Base-by-base conservation (phyloP, 1,140 invertebrate species). In the Drosophila suzukii region DNA sequence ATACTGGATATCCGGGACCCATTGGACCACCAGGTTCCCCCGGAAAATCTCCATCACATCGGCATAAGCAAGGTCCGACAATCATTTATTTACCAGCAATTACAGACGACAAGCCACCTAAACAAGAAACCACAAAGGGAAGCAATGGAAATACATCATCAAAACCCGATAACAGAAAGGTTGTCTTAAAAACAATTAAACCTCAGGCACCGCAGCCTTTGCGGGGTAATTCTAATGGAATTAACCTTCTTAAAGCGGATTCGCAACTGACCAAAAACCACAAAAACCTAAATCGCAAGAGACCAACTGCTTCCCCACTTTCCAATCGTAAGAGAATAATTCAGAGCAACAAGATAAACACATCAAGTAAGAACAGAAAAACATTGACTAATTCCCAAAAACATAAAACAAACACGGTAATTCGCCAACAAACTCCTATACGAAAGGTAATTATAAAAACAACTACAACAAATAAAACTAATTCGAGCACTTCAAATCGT, bases 361-460 rank as follows among this genome's bases (percentile, higher is more conserved):
- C 30, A 10, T 8, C 24, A 12, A 61, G 24, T 13, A 68, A 53
- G 6, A 51, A 46, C n/a, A 44, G 32, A 38, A 51, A 41, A 66
- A 65, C 65, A 36, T 7, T 11, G 4, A 13, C 6, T 7, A 49
- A 34, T 44, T 36, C 32, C 10, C 47, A 68, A 50, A 44, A 44
- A 2, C 60, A 65, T 4, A 68, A 30, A 65, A 27, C 60, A 4
- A 68, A 44, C 32, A 2, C 2, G 13, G 11, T 15, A 32, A 24
- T 30, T 13, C 34, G n/a, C 24, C 30, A 44, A 36, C 47, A 30
- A 27, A 24, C 11, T n/a, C 27, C 5, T 46, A 68, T 53, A 20
- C 65, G 47, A 66, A 68, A 66, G 32, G 47, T 46, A 68, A 68
- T 66, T 54, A 68, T 30, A 10, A 34, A 24, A 10, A 41, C 65